phyloP scores from a whole-genome alignment of 2,113 vertebrate species.

The Sitta europaea region DNA sequence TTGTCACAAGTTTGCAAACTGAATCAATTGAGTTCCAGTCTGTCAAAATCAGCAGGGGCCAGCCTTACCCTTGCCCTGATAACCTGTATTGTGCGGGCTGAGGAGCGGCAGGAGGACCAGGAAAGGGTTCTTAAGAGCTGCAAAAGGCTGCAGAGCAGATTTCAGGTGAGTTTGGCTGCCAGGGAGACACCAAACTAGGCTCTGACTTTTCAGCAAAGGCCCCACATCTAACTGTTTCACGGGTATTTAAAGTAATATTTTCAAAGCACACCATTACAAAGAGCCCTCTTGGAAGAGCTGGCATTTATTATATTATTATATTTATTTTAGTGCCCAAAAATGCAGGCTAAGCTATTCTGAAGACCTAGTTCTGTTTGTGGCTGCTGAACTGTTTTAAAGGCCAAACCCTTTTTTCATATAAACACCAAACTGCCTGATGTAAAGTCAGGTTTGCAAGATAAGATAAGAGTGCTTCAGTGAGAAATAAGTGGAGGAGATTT shows the following conservation, averaged over 20 bases:
- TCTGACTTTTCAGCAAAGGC: not conserved
- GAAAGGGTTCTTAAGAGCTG: not conserved
- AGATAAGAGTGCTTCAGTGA: conserved; percentile 26
- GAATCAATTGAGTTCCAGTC: not conserved
- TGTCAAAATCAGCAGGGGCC: not conserved
- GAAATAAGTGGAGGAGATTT: conserved; percentile 1
- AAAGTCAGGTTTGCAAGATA: conserved; percentile 31
- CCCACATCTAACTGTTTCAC: not conserved
- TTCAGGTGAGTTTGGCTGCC: not conserved
- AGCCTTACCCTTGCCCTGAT: not conserved
- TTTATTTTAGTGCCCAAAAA: not conserved
- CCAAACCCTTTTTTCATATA: conserved; percentile 47
- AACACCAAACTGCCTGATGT: conserved; percentile 47
- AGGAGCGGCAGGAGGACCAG: not conserved
- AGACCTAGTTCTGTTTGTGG: not conserved
- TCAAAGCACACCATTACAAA: not conserved
- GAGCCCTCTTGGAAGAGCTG: not conserved
- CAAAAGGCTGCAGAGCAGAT: not conserved
- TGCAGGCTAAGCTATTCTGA: not conserved
- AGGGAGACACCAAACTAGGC: not conserved
- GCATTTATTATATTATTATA: too few species aligned
- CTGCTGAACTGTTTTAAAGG: conserved; percentile 14
- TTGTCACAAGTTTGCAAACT: not conserved
- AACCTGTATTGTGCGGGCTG: not conserved
- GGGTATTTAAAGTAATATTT: not conserved